These are phyloP conservation scores for Zaprionus kolodkinae DNA, from an alignment of 1,140 invertebrate genomes.

Conservation along the genomic window DNA sequence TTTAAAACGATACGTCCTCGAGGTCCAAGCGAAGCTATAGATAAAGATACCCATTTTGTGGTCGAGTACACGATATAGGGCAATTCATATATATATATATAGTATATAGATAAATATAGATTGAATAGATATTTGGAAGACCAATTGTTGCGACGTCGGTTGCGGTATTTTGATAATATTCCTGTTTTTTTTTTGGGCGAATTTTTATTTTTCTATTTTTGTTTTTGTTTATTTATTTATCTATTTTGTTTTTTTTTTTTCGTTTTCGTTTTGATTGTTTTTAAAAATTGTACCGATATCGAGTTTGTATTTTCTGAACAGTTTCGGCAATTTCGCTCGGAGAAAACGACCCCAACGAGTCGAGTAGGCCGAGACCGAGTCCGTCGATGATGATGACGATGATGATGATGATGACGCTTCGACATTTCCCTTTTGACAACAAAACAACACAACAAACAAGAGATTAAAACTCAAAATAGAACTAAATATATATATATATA, in stretches of 20 bases:
- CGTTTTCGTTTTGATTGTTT: conserved; percentile 10
- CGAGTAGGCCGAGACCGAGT: conserved; percentile 39
- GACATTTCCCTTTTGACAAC: conserved; percentile 26
- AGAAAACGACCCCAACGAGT: conserved; percentile 2
- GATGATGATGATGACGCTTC: conserved; percentile 18
- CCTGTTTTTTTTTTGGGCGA: neutral
- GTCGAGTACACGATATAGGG: neutral
- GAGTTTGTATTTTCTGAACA: conserved; percentile 22
- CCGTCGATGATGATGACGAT: conserved; percentile 15
- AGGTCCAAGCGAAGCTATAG: conserved; percentile 6
- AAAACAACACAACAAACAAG: neutral
- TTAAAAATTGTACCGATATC: conserved; percentile 5
- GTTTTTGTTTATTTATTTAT: conserved; percentile 12
- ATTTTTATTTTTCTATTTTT: conserved; percentile 9
- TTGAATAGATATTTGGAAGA: neutral
- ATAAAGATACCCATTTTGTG: neutral
- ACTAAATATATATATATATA: neutral
- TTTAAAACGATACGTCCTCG: neutral
- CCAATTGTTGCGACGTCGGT: conserved; percentile 12
- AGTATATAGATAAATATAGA: neutral
- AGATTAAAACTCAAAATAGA: conserved; percentile 13
- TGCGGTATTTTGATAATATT: neutral
- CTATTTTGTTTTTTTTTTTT: conserved; percentile 11
- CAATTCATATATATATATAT: neutral
- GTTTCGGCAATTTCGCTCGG: neutral